Percentiles rank a stretch among this genome's conserved stretches.
These are phyloP conservation scores for Tipula unca DNA, from an alignment of 2,888 invertebrate genomes.

Conservation along the genomic window DNA sequence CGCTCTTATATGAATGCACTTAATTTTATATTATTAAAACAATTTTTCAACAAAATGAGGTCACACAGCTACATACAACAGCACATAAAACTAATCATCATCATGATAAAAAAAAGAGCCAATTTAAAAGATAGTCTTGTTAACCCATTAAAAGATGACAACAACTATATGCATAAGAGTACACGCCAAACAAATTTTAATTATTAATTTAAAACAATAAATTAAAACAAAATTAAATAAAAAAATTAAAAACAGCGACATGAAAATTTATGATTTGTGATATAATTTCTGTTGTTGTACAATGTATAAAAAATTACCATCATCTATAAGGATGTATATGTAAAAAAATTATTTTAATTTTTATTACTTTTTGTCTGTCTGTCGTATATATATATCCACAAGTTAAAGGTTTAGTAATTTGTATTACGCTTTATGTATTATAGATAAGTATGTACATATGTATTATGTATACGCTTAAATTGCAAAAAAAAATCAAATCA, in stretches of 20 bases:
- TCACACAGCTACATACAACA: background rate
- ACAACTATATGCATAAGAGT: background rate
- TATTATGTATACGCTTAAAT: background rate
- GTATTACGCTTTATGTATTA: too few relatives aligned
- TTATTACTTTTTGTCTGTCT: background rate
- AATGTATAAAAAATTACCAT: background rate
- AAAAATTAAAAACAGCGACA: background rate
- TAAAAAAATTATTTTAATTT: background rate
- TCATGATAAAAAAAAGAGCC: background rate
- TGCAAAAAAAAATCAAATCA: background rate
- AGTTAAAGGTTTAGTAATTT: too few relatives aligned
- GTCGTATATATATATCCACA: background rate
- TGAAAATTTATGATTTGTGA: slow-evolving; percentile 8
- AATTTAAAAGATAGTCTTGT: background rate
- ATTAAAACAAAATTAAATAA: background rate
- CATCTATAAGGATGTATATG: background rate
- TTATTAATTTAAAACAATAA: background rate
- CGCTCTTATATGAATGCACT: background rate
- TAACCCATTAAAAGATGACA: background rate
- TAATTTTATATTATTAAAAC: background rate
- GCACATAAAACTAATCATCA: background rate
- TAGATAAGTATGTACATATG: too few relatives aligned
- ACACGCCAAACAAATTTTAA: background rate
- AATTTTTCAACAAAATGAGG: background rate
- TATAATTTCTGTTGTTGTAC: background rate